These are phyloP conservation scores for Hipposideros larvatus DNA, from an alignment of 2,797 vertebrate genomes.

Conservation along the genomic window DNA sequence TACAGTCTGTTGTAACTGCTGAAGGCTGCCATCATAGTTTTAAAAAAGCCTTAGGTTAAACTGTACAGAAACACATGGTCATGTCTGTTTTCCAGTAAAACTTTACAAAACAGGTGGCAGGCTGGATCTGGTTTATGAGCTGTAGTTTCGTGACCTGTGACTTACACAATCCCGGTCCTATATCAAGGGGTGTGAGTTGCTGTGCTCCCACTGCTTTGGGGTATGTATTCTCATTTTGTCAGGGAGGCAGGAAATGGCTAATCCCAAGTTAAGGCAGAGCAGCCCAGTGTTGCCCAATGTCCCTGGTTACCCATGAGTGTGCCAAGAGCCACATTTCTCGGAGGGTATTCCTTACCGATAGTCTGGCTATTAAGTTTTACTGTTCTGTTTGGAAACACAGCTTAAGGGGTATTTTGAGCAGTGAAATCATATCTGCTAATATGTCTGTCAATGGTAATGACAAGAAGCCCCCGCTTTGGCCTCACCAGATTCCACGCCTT, in stretches of 20 bases:
- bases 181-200: not conserved
- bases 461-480: not conserved
- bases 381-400: slow-evolving; percentile 51
- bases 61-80: not conserved
- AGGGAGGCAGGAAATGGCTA: not conserved
- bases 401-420: slow-evolving; percentile 51
- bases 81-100: not conserved
- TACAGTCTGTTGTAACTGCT: not conserved
- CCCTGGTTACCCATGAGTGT: not conserved
- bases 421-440: not conserved
- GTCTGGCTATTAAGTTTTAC: not conserved
- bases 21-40: not conserved
- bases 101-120: not conserved
- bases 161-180: not conserved
- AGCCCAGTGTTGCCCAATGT: not conserved
- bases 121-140: not conserved
- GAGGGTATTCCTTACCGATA: slow-evolving; percentile 28
- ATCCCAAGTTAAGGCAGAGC: not conserved
- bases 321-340: slow-evolving; percentile 23
- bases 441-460: not conserved
- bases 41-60: not conserved
- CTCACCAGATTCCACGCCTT: not conserved
- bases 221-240: not conserved
- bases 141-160: not conserved
- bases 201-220: not conserved